Evolutionary conservation across 2,113 vertebrate genomes (phyloP), one percentile per base, ranked within the genome.

Genomic region (Chelonoidis abingdonii): DNA sequence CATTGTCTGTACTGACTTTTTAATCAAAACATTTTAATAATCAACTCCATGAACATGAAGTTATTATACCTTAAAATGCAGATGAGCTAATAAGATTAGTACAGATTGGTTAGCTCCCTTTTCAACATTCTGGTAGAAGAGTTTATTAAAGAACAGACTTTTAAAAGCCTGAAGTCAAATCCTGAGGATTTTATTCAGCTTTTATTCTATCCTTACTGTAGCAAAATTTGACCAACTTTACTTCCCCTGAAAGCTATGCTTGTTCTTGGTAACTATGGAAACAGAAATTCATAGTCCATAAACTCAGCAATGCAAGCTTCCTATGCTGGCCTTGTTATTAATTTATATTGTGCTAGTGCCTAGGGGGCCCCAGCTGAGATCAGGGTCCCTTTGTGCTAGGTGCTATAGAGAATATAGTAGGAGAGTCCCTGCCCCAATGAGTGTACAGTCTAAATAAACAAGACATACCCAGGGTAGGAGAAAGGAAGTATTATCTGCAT

Each of bases 11-110:
- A 83, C 94, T 91, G 93, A 90, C 88, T 95, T 97, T 94, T 94
- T 96, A 96, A 97, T 97, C 96, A 97, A 96, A 97, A 96, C 80
- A 89, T 97, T 97, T 97, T 96, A 93, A 96, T 98, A 97, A 97
- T 97, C 88, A 97, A 96, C 97, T 97, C 90, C 88, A 97, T 95
- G 84, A 91, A 69, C 82, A 72, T 69, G 84, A 87, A 95, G 89
- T 89, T 65, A 84, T 95, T n/a, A 62, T 83, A 91, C 25, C 41
- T 95, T 96, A 94, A 93, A 91, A 96, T 96, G 83, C 90, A 96
- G 91, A 95, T 95, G 69, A 92, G 89, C 88, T 97, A 86, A 93
- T 87, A 88, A 96, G 76, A 82, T 94, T 84, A 89, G 38, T 92
- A 83, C 62, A 94, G 89, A 50, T 83, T 97, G 24, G 4, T 95